phyloP scores from a whole-genome alignment of 2,113 vertebrate species.

The Menidia beryllina region DNA sequence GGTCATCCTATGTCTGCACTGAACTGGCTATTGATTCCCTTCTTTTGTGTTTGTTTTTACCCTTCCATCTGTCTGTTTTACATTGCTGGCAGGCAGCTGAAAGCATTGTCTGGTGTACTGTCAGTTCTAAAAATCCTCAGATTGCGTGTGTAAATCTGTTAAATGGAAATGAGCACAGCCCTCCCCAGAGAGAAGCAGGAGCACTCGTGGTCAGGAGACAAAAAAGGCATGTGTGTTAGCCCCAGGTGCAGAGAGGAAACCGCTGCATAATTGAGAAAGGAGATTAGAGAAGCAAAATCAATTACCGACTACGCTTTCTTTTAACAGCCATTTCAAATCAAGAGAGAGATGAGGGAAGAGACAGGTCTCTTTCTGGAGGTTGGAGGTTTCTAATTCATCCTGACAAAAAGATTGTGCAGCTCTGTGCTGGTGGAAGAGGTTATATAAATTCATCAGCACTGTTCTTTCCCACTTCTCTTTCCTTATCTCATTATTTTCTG shows the following conservation, averaged over 20 bases:
- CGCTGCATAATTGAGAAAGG: constrained; percentile 53
- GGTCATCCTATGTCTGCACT: background rate
- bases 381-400: constrained; percentile 15
- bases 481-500: background rate
- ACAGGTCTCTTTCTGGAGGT: background rate
- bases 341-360: constrained; percentile 12
- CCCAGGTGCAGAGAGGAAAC: constrained; percentile 65
- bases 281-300: constrained; percentile 64
- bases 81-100: constrained; percentile 62
- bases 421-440: constrained; percentile 10
- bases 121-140: constrained; percentile 22
- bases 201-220: constrained; percentile 46
- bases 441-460: constrained; percentile 16
- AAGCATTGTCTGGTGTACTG: constrained; percentile 58
- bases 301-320: constrained; percentile 38
- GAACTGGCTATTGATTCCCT: constrained; percentile 12
- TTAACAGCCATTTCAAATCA: constrained; percentile 33
- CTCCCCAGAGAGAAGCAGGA: constrained; percentile 27
- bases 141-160: constrained; percentile 18
- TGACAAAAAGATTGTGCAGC: constrained; percentile 8
- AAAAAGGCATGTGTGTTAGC: constrained; percentile 37
- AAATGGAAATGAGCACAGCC: constrained; percentile 49
- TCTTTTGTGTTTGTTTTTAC: constrained; percentile 38
- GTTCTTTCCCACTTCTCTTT: background rate
- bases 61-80: constrained; percentile 56